These are phyloP conservation scores for Alloplasta piceator DNA, from an alignment of 2,888 invertebrate species.

Conservation along the genomic window DNA sequence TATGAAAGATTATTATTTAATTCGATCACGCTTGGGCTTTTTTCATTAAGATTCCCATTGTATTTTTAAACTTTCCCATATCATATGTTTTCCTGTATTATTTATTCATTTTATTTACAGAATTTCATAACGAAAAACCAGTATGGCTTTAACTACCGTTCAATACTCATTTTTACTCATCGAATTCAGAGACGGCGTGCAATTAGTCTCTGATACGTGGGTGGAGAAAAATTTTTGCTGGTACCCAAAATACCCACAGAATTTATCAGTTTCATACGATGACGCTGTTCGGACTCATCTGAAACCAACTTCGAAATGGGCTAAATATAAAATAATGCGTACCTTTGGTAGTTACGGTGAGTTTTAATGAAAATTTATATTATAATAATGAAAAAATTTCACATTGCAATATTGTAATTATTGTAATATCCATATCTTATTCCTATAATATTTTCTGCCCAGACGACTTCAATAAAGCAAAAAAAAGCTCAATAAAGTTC, in stretches of 20 bases:
- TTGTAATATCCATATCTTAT: not conserved
- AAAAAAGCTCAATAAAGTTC: slow-evolving; percentile 16
- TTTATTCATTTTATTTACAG: not conserved
- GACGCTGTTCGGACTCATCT: not conserved
- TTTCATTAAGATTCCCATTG: not conserved
- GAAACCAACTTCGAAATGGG: slow-evolving; percentile 22
- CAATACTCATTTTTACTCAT: not conserved
- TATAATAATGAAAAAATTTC: not conserved
- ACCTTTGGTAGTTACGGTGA: slow-evolving; percentile 22
- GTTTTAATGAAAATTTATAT: slow-evolving; percentile 2
- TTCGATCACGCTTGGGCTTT: not conserved
- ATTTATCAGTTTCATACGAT: slow-evolving; percentile 10
- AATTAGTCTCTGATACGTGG: slow-evolving; percentile 21
- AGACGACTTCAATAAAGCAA: slow-evolving; percentile 16
- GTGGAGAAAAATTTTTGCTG: not conserved
- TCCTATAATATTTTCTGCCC: not conserved
- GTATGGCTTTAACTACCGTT: not conserved
- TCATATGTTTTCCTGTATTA: not conserved
- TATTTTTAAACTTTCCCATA: not conserved
- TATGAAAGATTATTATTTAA: not conserved
- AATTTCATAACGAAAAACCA: not conserved
- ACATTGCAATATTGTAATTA: no score
- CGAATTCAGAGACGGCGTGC: slow-evolving; percentile 21
- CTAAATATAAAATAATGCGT: slow-evolving; percentile 28
- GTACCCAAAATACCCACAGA: not conserved